Percentiles rank a stretch among this genome's conserved stretches.
Conservation (phyloP, 2,113 vertebrate species). For the Sebastes schlegelii region DNA sequence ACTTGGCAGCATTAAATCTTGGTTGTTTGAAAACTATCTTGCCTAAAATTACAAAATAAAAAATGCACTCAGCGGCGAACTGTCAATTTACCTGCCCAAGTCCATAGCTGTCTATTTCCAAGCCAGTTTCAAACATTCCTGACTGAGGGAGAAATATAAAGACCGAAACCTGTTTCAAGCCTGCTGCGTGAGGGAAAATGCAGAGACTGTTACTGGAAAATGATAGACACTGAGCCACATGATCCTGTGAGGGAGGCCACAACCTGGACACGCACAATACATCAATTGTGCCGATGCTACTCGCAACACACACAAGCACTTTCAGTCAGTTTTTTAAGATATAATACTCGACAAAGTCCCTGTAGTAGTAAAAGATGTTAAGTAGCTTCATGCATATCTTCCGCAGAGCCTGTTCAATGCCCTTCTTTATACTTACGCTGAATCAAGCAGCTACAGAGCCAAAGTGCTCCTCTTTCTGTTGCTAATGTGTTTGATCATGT, state of each 20-base stretch:
- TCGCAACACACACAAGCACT: conserved; percentile 8
- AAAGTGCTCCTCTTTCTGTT: not conserved
- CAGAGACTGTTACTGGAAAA: conserved; percentile 55
- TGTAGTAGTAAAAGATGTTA: not conserved
- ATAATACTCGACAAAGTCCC: not conserved
- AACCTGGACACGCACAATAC: conserved; percentile 72
- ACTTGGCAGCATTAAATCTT: not conserved
- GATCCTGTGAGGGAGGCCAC: conserved; percentile 64
- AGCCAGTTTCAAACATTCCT: conserved; percentile 25
- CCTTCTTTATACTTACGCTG: not conserved
- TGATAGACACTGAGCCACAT: conserved; percentile 64
- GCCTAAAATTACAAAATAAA: not conserved
- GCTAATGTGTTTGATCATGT: conserved; percentile 12
- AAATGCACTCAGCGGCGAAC: not conserved
- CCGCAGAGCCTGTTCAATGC: not conserved
- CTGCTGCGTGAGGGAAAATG: conserved; percentile 27
- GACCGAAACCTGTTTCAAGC: conserved; percentile 26
- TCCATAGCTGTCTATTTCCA: not conserved
- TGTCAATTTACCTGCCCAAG: not conserved
- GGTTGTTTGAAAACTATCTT: not conserved
- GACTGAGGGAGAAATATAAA: conserved; percentile 28
- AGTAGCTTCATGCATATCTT: not conserved
- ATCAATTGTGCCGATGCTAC: conserved; percentile 56
- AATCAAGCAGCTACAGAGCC: not conserved
- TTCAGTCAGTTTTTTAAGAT: conserved; percentile 6